Conservation (phyloP, 2,888 invertebrate genomes). For the Sclerodermus sp. region DNA sequence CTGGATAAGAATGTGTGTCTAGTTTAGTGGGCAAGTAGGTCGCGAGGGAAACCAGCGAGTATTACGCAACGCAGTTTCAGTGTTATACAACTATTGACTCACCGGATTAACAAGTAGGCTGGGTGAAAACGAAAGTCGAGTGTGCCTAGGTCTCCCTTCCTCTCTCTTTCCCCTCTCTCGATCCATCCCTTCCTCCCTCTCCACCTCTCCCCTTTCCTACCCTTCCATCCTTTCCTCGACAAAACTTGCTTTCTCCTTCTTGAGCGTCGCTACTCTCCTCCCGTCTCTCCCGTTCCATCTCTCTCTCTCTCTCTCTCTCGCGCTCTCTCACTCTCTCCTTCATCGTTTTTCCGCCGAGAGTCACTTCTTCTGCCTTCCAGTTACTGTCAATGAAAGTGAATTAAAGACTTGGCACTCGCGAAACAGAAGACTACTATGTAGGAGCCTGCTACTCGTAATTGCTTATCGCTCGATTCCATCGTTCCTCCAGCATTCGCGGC, state of each 20-base stretch:
- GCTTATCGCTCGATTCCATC: too few species aligned
- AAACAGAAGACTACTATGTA: too few species aligned
- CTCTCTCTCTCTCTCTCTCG: slow-evolving; percentile 1
- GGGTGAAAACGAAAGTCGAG: slow-evolving; percentile 57
- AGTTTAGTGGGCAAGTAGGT: slow-evolving; percentile 59
- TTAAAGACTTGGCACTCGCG: too few species aligned
- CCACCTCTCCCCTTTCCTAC: slow-evolving; percentile 8
- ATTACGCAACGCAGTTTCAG: slow-evolving; percentile 56
- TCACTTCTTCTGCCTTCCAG: not conserved
- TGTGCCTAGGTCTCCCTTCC: slow-evolving; percentile 16
- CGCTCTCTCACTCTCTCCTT: slow-evolving; percentile 13
- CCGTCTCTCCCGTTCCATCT: slow-evolving; percentile 26
- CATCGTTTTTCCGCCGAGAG: slow-evolving; percentile 2
- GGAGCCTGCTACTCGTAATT: too few species aligned
- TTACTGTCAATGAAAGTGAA: too few species aligned
- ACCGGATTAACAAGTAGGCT: slow-evolving; percentile 58
- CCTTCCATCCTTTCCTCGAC: slow-evolving; percentile 11
- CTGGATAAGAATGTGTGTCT: slow-evolving; percentile 58
- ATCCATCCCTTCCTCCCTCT: slow-evolving; percentile 13
- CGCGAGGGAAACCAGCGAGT: slow-evolving; percentile 52
- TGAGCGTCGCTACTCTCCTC: too few species aligned
- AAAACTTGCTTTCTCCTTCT: not conserved
- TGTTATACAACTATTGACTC: slow-evolving; percentile 59
- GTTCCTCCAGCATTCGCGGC: too few species aligned
- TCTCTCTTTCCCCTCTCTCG: slow-evolving; percentile 21